Evolutionary conservation across 2,113 vertebrate species (phyloP).

Genomic region (Osmerus mordax): DNA sequence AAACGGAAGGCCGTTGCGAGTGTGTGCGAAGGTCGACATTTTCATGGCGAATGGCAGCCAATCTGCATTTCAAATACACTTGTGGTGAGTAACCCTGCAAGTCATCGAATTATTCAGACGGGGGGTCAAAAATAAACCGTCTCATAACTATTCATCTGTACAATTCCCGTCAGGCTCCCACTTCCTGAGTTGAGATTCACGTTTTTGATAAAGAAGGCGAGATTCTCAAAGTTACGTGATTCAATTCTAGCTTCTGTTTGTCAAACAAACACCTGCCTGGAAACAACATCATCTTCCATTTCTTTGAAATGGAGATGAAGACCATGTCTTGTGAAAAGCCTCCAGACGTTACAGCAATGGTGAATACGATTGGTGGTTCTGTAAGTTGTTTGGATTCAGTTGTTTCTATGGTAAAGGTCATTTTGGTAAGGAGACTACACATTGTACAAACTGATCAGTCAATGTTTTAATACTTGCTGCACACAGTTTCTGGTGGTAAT

Average conservation of each 20-base stretch:
- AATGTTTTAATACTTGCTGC: too few relatives aligned
- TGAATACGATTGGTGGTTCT: too few relatives aligned
- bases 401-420: too few relatives aligned
- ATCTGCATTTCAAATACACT: slow-evolving; percentile 44
- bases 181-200: slow-evolving; percentile 8
- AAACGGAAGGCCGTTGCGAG: slow-evolving; percentile 11
- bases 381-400: too few relatives aligned
- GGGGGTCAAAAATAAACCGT: neutral
- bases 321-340: slow-evolving; percentile 14
- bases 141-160: neutral
- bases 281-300: slow-evolving; percentile 23
- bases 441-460: too few relatives aligned
- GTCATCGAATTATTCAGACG: neutral
- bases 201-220: slow-evolving; percentile 13
- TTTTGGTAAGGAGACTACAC: too few relatives aligned
- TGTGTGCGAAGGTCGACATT: neutral
- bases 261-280: slow-evolving; percentile 17
- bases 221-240: slow-evolving; percentile 24
- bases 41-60: neutral
- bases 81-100: neutral
- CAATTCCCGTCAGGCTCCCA: neutral
- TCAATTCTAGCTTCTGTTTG: slow-evolving; percentile 35
- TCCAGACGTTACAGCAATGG: too few relatives aligned
- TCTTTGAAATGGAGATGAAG: slow-evolving; percentile 50
- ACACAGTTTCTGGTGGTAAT: too few relatives aligned